These are phyloP conservation scores for Hippoglossus hippoglossus DNA, from an alignment of 2,797 vertebrate genomes.

Conservation along the genomic window DNA sequence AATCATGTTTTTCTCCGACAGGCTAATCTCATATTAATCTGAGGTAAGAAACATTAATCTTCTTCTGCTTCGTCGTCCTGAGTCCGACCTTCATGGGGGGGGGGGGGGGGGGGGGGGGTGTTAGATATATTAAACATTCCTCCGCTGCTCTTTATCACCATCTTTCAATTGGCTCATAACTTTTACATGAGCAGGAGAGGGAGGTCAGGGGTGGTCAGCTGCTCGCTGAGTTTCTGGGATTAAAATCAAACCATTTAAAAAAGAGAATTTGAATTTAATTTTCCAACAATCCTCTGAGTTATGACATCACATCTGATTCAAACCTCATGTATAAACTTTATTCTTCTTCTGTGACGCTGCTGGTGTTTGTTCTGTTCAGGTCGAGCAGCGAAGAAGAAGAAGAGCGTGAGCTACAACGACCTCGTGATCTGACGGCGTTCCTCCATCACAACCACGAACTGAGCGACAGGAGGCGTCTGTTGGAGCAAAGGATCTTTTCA, in stretches of 20 bases:
- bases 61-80: conserved; percentile 64
- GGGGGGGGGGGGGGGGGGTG: conserved; percentile 7
- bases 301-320: background rate
- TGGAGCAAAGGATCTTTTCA: conserved; percentile 8
- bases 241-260: too few relatives aligned
- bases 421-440: conserved; percentile 88
- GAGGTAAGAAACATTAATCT: conserved; percentile 82
- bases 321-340: background rate
- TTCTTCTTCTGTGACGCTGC: background rate
- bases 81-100: conserved; percentile 67
- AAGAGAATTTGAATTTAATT: too few relatives aligned
- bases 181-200: conserved; percentile 51
- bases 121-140: conserved; percentile 31
- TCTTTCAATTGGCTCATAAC: conserved; percentile 60
- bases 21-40: conserved; percentile 82
- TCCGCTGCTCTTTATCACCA: conserved; percentile 55
- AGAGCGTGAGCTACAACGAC: conserved; percentile 94
- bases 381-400: conserved; percentile 92
- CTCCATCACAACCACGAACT: conserved; percentile 65
- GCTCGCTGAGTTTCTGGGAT: too few relatives aligned
- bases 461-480: conserved; percentile 51
- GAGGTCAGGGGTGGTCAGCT: too few relatives aligned
- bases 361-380: conserved; percentile 76
- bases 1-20: conserved; percentile 74
- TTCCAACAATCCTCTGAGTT: too few relatives aligned